These are phyloP conservation scores for Oscheius sp. DNA, from an alignment of 2,888 invertebrate genomes.

Conservation along the genomic window DNA sequence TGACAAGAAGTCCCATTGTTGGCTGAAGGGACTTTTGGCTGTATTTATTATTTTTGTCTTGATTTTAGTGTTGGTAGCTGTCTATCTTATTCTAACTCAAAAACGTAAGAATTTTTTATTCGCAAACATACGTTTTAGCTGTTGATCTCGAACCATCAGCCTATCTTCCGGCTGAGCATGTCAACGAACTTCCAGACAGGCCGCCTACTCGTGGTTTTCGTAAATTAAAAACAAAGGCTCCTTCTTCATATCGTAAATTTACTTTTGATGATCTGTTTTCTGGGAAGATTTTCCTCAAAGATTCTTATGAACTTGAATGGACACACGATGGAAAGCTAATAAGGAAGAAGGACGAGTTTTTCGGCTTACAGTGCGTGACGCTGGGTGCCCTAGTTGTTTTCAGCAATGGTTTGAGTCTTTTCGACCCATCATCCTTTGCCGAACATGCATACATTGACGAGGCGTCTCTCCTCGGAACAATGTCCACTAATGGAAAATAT, in stretches of 20 bases:
- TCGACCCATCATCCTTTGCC: constrained; percentile 15
- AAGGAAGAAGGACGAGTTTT: constrained; percentile 36
- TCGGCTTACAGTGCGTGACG: constrained; percentile 1
- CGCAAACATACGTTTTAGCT: constrained; percentile 33
- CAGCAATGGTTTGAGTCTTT: constrained; percentile 1
- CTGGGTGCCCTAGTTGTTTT: background rate
- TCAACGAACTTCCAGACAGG: background rate
- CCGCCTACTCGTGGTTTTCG: constrained; percentile 20
- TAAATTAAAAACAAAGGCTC: constrained; percentile 9
- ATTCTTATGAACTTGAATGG: constrained; percentile 38
- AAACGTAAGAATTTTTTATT: constrained; percentile 43
- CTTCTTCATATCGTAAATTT: constrained; percentile 36
- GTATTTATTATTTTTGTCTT: constrained; percentile 36
- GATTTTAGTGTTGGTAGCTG: constrained; percentile 36
- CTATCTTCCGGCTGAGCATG: background rate
- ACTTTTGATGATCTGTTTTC: constrained; percentile 46
- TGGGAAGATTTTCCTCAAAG: constrained; percentile 38
- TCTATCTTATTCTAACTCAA: constrained; percentile 41
- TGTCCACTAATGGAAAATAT: constrained; percentile 39
- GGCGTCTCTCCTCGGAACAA: constrained; percentile 9
- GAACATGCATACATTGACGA: constrained; percentile 23
- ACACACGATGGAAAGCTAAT: constrained; percentile 40
- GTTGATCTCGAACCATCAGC: constrained; percentile 34
- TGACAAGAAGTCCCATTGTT: constrained; percentile 13
- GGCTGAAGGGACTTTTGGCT: constrained; percentile 25